phyloP scores from a whole-genome alignment of 2,797 vertebrate genomes.

The Takifugu rubripes region DNA sequence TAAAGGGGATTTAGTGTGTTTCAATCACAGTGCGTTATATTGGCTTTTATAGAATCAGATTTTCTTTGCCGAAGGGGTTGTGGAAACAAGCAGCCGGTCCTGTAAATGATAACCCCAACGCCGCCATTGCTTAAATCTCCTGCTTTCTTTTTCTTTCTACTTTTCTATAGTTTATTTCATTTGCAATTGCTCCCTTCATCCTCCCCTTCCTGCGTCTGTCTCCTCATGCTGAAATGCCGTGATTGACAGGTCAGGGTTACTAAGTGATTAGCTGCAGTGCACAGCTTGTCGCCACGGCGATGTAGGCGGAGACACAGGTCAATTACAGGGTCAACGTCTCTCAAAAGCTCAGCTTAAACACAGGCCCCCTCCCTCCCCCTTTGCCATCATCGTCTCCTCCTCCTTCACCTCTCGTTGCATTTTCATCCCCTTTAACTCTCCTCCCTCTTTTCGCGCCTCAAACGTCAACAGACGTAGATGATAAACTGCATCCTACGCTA shows the following conservation, averaged over 20 bases:
- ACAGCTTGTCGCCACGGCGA: constrained; percentile 69
- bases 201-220: neutral
- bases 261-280: constrained; percentile 77
- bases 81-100: constrained; percentile 54
- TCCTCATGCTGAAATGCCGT: constrained; percentile 32
- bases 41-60: constrained; percentile 51
- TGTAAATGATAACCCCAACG: constrained; percentile 64
- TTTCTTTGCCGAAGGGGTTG: constrained; percentile 45
- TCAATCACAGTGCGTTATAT: constrained; percentile 49
- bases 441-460: constrained; percentile 4
- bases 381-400: constrained; percentile 23
- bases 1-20: constrained; percentile 16
- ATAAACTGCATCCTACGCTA: constrained; percentile 64
- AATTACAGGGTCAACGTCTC: constrained; percentile 75
- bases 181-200: neutral
- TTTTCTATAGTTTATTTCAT: constrained; percentile 10
- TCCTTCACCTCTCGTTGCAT: constrained; percentile 41
- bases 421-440: constrained; percentile 3
- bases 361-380: constrained; percentile 16
- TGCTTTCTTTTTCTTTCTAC: constrained; percentile 4
- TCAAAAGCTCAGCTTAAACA: constrained; percentile 64
- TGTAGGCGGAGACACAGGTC: constrained; percentile 74
- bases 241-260: constrained; percentile 78
- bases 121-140: constrained; percentile 48
- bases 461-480: constrained; percentile 65